Evolutionary conservation across 2,113 vertebrate genomes (phyloP).

Genomic region (Glaucidium brasilianum): DNA sequence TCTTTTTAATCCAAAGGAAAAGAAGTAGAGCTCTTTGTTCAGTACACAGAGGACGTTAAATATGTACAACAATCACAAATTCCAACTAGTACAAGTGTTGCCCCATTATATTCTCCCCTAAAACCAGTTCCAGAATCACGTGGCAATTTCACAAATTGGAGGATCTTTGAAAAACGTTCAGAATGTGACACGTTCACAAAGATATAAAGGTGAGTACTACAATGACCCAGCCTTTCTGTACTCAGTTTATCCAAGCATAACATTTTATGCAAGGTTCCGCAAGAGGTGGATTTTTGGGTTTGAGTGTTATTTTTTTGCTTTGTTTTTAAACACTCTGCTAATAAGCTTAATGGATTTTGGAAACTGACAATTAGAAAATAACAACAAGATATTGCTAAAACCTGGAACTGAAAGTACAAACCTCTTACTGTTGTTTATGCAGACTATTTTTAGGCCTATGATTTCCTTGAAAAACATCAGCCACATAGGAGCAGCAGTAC

Average conservation of each 20-base stretch:
- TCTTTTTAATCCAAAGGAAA: not conserved
- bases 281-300: not conserved
- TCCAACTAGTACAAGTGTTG: not conserved
- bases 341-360: conserved; percentile 50
- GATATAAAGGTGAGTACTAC: not conserved
- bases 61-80: not conserved
- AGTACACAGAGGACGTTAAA: not conserved
- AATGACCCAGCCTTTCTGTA: not conserved
- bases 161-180: not conserved
- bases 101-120: not conserved
- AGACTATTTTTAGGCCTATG: conserved; percentile 71
- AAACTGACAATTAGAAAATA: conserved; percentile 61
- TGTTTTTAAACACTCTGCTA: conserved; percentile 22
- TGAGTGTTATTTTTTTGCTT: not conserved
- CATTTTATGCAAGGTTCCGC: not conserved
- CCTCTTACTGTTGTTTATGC: conserved; percentile 69
- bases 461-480: conserved; percentile 75
- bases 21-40: not conserved
- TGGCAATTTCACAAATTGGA: not conserved
- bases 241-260: not conserved
- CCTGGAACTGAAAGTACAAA: conserved; percentile 66
- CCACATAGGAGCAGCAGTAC: conserved; percentile 47
- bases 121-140: not conserved
- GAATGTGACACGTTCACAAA: not conserved
- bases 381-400: conserved; percentile 63